These are phyloP conservation scores for Simalia tracyae DNA, from an alignment of 2,797 vertebrate genomes.

Conservation along the genomic window DNA sequence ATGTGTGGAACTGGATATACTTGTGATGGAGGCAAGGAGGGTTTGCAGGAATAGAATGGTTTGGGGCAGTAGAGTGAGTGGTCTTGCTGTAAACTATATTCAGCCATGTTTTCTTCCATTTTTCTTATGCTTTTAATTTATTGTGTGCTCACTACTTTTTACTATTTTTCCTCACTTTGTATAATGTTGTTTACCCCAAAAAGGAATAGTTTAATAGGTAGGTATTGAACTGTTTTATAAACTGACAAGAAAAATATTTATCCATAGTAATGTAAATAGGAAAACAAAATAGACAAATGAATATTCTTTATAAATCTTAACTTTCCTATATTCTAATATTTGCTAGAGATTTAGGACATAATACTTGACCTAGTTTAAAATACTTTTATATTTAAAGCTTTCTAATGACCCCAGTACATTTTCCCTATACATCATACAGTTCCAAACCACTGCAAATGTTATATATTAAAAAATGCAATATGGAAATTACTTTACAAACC, in stretches of 20 bases:
- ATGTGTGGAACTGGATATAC: background rate
- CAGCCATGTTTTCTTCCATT: background rate
- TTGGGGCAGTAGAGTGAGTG: background rate
- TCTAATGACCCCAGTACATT: constrained; percentile 2
- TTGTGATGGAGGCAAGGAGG: background rate
- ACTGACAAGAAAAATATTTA: background rate
- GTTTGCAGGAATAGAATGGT: background rate
- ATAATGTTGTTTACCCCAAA: background rate
- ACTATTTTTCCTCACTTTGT: background rate
- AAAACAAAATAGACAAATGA: constrained; percentile 2
- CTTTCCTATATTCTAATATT: constrained; percentile 15
- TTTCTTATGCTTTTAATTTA: background rate
- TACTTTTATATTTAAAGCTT: constrained; percentile 27
- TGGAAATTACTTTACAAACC: constrained; percentile 31
- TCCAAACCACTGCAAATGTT: constrained; percentile 20
- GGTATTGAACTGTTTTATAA: background rate
- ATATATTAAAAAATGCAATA: constrained; percentile 27
- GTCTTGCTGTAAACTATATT: background rate
- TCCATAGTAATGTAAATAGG: constrained; percentile 1
- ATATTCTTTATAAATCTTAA: constrained; percentile 1
- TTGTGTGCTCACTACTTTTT: background rate
- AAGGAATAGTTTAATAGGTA: background rate
- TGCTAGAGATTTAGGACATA: background rate
- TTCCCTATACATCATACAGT: constrained; percentile 23
- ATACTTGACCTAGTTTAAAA: constrained; percentile 32